These are phyloP conservation scores for Caenorhabditis sp. DNA, from an alignment of 2,888 invertebrate genomes.

Conservation along the genomic window DNA sequence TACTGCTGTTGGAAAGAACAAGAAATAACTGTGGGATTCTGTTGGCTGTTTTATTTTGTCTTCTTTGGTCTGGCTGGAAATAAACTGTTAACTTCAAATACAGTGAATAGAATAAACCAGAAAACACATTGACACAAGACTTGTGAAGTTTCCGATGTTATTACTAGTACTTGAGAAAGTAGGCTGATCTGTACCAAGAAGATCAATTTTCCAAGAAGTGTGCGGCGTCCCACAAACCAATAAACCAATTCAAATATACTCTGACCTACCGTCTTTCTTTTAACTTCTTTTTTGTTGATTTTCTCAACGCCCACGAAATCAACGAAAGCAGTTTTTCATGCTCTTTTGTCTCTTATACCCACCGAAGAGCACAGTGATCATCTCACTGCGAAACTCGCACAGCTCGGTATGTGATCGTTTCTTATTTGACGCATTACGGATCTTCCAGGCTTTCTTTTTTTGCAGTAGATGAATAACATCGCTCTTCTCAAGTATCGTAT, in stretches of 20 bases:
- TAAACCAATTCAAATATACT: conserved; percentile 37
- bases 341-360: conserved; percentile 31
- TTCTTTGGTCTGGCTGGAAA: conserved; percentile 12
- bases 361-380: background rate
- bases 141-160: conserved; percentile 1
- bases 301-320: conserved; percentile 25
- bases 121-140: background rate
- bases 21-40: conserved; percentile 31
- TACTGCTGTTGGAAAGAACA: conserved; percentile 74
- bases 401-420: background rate
- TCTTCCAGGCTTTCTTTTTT: too few species aligned
- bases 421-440: too few species aligned
- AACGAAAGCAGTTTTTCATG: conserved; percentile 27
- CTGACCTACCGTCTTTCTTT: background rate
- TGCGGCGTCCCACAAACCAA: conserved; percentile 34
- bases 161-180: conserved; percentile 7
- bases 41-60: background rate
- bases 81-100: conserved; percentile 15
- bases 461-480: too few species aligned
- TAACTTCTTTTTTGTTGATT: conserved; percentile 30
- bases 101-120: background rate
- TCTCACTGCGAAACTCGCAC: background rate
- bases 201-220: conserved; percentile 25
- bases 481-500: too few species aligned
- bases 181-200: conserved; percentile 21